Conservation (phyloP, 2,797 vertebrate species). For the Danionella dracula region DNA sequence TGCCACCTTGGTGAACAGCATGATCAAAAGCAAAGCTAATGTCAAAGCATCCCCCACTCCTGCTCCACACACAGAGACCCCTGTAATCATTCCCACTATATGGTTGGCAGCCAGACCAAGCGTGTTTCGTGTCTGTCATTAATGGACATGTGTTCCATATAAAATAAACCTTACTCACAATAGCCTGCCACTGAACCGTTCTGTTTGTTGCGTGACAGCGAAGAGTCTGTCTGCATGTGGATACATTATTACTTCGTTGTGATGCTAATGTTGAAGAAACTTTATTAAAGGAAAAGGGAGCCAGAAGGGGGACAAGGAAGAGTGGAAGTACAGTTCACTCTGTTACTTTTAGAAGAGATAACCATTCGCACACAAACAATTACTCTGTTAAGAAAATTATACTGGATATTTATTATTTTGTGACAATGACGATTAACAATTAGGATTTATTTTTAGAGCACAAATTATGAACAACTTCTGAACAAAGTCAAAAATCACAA, state of each 20-base stretch:
- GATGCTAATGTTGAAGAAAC: constrained; percentile 16
- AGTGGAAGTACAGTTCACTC: not conserved
- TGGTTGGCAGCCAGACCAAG: constrained; percentile 42
- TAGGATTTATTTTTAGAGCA: too few species aligned
- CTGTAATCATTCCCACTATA: constrained; percentile 51
- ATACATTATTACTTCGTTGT: constrained; percentile 30
- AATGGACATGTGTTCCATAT: constrained; percentile 57
- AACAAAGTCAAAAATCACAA: too few species aligned
- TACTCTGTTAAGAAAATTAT: too few species aligned
- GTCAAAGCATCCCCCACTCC: constrained; percentile 41
- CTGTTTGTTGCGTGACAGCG: constrained; percentile 46
- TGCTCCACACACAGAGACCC: not conserved
- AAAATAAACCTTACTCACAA: constrained; percentile 53
- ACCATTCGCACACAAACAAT: not conserved
- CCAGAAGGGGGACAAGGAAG: not conserved
- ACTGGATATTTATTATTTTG: too few species aligned
- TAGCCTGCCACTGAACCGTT: constrained; percentile 45
- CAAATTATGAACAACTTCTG: too few species aligned
- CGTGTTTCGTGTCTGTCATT: constrained; percentile 47
- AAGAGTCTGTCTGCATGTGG: constrained; percentile 36
- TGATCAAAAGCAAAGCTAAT: constrained; percentile 54
- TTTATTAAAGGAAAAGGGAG: constrained; percentile 15
- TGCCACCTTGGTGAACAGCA: constrained; percentile 48
- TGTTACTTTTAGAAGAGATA: not conserved
- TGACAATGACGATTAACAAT: too few species aligned